These are phyloP conservation scores for Psittacula echo DNA, from an alignment of 2,797 vertebrate species.

Conservation along the genomic window DNA sequence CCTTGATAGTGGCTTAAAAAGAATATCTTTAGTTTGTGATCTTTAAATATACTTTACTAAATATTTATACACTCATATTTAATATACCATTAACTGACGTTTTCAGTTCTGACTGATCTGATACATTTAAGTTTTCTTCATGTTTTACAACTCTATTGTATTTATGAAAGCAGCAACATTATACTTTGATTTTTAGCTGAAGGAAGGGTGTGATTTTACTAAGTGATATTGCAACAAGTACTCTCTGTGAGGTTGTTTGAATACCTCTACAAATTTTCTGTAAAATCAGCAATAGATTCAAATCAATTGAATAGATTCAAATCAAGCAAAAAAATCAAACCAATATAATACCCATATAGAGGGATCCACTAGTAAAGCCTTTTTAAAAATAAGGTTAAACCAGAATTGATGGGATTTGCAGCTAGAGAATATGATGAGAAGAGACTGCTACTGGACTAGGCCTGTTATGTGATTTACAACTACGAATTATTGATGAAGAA, in stretches of 20 bases:
- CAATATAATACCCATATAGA: not conserved
- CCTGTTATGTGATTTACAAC: not conserved
- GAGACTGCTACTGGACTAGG: not conserved
- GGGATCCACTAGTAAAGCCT: not conserved
- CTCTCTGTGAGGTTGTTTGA: not conserved
- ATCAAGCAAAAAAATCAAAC: not conserved
- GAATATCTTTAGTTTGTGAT: not conserved
- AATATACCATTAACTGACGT: not conserved
- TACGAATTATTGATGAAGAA: not conserved
- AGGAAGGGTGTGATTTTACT: not conserved
- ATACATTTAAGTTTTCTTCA: not conserved
- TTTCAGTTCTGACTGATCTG: not conserved
- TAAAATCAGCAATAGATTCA: not conserved
- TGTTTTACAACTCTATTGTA: not conserved
- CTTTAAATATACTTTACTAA: not conserved
- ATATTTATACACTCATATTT: not conserved
- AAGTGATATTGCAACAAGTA: not conserved
- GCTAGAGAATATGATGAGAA: not conserved
- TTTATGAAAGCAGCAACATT: not conserved
- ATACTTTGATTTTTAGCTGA: not conserved
- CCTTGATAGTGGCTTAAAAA: not conserved
- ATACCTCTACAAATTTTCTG: not conserved
- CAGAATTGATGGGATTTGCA: not conserved
- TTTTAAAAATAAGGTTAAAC: not conserved
- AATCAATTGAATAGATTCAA: not conserved